phyloP scores from a whole-genome alignment of 2,888 invertebrate genomes.

The Ophion slaviceki region DNA sequence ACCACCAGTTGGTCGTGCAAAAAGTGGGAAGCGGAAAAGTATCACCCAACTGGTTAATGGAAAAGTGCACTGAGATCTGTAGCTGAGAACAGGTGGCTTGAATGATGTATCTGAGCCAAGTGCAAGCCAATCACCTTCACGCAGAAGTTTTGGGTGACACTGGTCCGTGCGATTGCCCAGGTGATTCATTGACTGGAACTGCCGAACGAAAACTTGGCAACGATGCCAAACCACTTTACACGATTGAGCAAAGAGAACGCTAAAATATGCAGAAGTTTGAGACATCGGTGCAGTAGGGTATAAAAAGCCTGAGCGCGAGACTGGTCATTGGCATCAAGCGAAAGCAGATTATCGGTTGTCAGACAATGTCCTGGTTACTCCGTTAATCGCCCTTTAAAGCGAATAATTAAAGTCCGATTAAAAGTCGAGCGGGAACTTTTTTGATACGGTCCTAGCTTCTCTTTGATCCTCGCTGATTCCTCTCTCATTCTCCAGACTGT shows the following conservation, averaged over 20 bases:
- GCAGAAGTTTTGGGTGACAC: background rate
- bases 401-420: constrained; percentile 65
- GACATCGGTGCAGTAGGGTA: background rate
- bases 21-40: too few relatives aligned
- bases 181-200: background rate
- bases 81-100: background rate
- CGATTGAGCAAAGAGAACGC: background rate
- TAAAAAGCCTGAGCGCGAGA: background rate
- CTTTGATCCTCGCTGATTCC: constrained; percentile 33
- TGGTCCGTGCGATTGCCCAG: background rate
- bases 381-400: constrained; percentile 59
- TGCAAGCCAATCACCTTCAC: background rate
- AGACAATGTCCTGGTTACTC: constrained; percentile 46
- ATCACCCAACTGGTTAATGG: too few relatives aligned
- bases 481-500: constrained; percentile 11
- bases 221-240: background rate
- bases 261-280: background rate
- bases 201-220: too few relatives aligned
- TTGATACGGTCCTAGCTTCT: constrained; percentile 35
- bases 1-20: too few relatives aligned
- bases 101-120: background rate
- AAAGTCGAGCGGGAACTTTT: constrained; percentile 32
- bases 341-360: constrained; percentile 38
- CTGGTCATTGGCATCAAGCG: background rate
- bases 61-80: too few relatives aligned